Conservation (phyloP, 2,797 vertebrate genomes). For the Chrosomus eos region DNA sequence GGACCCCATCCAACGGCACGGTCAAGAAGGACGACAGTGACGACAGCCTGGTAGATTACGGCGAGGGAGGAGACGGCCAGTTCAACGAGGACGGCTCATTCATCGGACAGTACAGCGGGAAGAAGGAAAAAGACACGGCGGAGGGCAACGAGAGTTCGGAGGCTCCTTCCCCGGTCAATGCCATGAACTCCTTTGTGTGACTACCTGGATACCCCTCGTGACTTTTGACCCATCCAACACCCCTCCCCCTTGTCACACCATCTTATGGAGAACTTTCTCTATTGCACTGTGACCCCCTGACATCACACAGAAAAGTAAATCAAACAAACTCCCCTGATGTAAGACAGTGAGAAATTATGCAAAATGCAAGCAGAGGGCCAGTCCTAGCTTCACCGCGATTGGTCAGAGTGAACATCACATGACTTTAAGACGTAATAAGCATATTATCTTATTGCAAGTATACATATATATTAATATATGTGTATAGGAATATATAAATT, state of each 20-base stretch:
- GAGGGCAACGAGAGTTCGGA: conserved; percentile 99
- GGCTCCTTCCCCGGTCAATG: conserved; percentile 97
- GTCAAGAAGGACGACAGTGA: conserved; percentile 97
- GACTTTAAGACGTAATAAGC: conserved; percentile 63
- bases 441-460: conserved; percentile 67
- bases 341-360: not conserved
- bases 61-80: conserved; percentile 97
- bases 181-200: conserved; percentile 99
- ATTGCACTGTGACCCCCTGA: conserved; percentile 64
- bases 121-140: conserved; percentile 96
- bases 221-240: conserved; percentile 60
- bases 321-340: conserved; percentile 16
- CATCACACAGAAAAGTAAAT: conserved; percentile 37
- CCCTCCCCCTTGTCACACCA: conserved; percentile 59
- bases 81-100: conserved; percentile 99
- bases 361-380: conserved; percentile 61
- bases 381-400: conserved; percentile 59
- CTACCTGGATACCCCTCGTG: conserved; percentile 61
- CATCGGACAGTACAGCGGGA: conserved; percentile 98
- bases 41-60: conserved; percentile 98
- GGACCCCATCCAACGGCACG: conserved; percentile 96
- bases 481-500: conserved; percentile 60
- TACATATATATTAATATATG: conserved; percentile 47
- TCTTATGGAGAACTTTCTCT: conserved; percentile 67
- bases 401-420: conserved; percentile 53